phyloP scores from a whole-genome alignment of 1,140 invertebrate species.

The Hycleus cichorii region DNA sequence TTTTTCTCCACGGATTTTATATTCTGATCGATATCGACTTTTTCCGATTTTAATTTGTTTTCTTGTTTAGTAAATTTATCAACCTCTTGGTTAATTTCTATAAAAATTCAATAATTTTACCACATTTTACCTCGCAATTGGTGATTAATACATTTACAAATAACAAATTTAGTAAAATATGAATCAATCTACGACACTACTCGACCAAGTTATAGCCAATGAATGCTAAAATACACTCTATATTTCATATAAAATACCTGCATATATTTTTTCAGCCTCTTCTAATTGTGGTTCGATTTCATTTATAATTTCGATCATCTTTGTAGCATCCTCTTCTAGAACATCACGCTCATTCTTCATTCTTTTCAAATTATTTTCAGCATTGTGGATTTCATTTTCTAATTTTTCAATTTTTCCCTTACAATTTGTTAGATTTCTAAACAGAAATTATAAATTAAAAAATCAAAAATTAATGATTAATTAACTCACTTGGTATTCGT shows the following conservation, averaged over 20 bases:
- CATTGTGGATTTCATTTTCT: conserved; percentile 59
- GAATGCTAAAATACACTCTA: too few species aligned
- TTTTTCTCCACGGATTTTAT: conserved; percentile 56
- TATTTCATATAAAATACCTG: background rate
- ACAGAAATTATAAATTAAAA: too few species aligned
- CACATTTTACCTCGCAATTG: too few species aligned
- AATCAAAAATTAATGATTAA: too few species aligned
- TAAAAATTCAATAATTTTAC: too few species aligned
- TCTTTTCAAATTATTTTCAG: conserved; percentile 52
- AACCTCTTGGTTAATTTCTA: conserved; percentile 43
- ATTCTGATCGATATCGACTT: conserved; percentile 71
- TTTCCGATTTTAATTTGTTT: conserved; percentile 58
- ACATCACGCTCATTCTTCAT: conserved; percentile 53
- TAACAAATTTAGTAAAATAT: background rate
- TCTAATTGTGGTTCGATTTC: conserved; percentile 40
- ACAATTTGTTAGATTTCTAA: conserved; percentile 59
- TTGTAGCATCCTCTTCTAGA: conserved; percentile 49
- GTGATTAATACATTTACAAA: too few species aligned
- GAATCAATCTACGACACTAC: conserved; percentile 10
- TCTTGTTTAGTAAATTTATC: conserved; percentile 54
- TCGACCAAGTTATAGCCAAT: too few species aligned
- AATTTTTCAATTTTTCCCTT: conserved; percentile 63
- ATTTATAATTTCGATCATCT: conserved; percentile 48
- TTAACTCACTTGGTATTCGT: conserved; percentile 55
- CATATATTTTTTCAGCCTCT: conserved; percentile 48